Conservation (phyloP, 2,888 invertebrate species). For the Abrostola tripartita region DNA sequence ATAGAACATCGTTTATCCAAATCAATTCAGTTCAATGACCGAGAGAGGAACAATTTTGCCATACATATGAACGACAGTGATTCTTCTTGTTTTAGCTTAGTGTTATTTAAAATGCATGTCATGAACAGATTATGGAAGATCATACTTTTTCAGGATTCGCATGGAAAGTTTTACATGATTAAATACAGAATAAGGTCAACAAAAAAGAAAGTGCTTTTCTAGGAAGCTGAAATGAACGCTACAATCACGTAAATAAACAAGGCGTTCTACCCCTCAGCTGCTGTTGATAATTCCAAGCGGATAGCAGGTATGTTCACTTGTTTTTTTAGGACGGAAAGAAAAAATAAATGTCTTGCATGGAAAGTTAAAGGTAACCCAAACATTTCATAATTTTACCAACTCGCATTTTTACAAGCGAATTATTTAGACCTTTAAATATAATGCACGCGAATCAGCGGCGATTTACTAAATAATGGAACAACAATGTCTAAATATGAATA, state of each 20-base stretch:
- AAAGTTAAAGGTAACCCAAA: constrained; percentile 48
- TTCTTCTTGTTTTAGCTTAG: no score
- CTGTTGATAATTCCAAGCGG: constrained; percentile 64
- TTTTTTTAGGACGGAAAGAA: constrained; percentile 64
- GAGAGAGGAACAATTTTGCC: no score
- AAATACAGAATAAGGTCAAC: constrained; percentile 52
- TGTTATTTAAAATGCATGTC: neutral
- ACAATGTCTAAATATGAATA: no score
- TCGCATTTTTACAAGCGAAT: constrained; percentile 22
- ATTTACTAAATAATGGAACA: no score
- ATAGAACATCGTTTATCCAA: no score
- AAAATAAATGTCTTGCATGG: constrained; percentile 53
- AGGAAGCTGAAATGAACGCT: constrained; percentile 60
- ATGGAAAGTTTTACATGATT: constrained; percentile 47
- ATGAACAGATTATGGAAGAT: neutral
- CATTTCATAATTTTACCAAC: constrained; percentile 36
- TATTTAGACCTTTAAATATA: constrained; percentile 7
- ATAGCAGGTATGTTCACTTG: constrained; percentile 58
- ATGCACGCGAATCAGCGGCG: no score
- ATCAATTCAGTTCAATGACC: no score
- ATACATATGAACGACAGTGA: no score
- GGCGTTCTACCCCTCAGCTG: constrained; percentile 54
- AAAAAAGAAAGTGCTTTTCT: constrained; percentile 63
- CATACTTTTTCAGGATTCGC: constrained; percentile 5
- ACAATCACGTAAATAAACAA: constrained; percentile 72